These are phyloP conservation scores for Lonchura striata DNA, from an alignment of 2,113 vertebrate species.

Conservation along the genomic window DNA sequence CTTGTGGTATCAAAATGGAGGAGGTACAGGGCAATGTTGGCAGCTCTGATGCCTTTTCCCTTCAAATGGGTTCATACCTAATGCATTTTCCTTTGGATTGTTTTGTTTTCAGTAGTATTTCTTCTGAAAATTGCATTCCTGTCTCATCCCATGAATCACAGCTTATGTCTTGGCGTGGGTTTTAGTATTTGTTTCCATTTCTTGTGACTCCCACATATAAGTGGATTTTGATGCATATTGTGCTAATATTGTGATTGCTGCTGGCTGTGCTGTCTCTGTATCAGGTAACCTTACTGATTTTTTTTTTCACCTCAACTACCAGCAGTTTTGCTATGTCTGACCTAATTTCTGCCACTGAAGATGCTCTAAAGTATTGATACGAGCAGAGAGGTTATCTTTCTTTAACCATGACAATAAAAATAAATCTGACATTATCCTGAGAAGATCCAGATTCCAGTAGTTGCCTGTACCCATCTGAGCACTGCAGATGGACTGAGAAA, in stretches of 20 bases:
- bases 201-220: neutral
- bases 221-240: conserved; percentile 23
- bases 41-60: neutral
- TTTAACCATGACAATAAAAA: neutral
- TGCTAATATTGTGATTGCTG: conserved; percentile 51
- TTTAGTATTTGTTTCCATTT: conserved; percentile 41
- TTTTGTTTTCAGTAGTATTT: conserved; percentile 21
- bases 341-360: conserved; percentile 43
- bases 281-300: conserved; percentile 50
- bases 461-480: neutral
- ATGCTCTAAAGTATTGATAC: neutral
- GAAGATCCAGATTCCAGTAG: neutral
- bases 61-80: neutral
- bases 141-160: conserved; percentile 50
- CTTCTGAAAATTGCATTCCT: conserved; percentile 44
- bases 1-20: conserved; percentile 20
- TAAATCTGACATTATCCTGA: neutral
- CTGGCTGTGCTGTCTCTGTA: neutral
- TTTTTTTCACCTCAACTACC: conserved; percentile 21
- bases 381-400: conserved; percentile 22
- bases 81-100: conserved; percentile 31
- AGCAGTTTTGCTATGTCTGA: conserved; percentile 29
- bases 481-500: neutral
- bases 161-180: conserved; percentile 5
- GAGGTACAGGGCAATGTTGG: neutral